Percentiles rank a stretch among this genome's conserved stretches.
phyloP scores from a whole-genome alignment of 2,888 invertebrate species.

The Heliothis peltigera region DNA sequence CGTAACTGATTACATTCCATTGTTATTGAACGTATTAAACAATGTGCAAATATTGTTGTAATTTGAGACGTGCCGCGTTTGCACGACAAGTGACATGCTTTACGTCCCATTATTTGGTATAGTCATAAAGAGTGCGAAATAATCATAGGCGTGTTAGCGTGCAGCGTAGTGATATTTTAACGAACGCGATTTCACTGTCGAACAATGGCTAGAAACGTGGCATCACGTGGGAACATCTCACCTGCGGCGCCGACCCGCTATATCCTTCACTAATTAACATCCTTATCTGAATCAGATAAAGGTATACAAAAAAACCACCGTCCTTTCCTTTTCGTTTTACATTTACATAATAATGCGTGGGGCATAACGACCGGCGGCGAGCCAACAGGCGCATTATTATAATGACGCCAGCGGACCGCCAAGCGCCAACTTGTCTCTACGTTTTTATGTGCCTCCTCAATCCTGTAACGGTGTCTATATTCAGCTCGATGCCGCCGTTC shows the following conservation, averaged over 20 bases:
- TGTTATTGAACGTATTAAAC: conserved; percentile 81
- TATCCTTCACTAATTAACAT: conserved; percentile 84
- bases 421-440: conserved; percentile 71
- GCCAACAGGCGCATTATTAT: conserved; percentile 79
- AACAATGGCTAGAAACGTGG: conserved; percentile 54
- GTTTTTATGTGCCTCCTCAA: conserved; percentile 66
- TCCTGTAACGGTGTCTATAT: conserved; percentile 68
- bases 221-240: conserved; percentile 82
- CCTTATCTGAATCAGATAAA: conserved; percentile 86
- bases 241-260: conserved; percentile 73
- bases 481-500: conserved; percentile 58
- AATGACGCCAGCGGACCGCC: conserved; percentile 75
- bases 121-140: conserved; percentile 39
- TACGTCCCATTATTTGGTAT: conserved; percentile 27
- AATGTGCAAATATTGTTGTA: conserved; percentile 76
- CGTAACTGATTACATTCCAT: conserved; percentile 84
- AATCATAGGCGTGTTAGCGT: conserved; percentile 39
- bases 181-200: conserved; percentile 43
- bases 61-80: conserved; percentile 48
- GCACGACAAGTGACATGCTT: conserved; percentile 30
- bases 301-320: conserved; percentile 76
- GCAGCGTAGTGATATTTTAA: conserved; percentile 44
- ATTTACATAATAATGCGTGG: conserved; percentile 89
- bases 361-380: conserved; percentile 82
- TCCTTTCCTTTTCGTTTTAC: conserved; percentile 84